Evolutionary conservation across 2,797 vertebrate species (phyloP).

Genomic region (Gastrophryne carolinensis): DNA sequence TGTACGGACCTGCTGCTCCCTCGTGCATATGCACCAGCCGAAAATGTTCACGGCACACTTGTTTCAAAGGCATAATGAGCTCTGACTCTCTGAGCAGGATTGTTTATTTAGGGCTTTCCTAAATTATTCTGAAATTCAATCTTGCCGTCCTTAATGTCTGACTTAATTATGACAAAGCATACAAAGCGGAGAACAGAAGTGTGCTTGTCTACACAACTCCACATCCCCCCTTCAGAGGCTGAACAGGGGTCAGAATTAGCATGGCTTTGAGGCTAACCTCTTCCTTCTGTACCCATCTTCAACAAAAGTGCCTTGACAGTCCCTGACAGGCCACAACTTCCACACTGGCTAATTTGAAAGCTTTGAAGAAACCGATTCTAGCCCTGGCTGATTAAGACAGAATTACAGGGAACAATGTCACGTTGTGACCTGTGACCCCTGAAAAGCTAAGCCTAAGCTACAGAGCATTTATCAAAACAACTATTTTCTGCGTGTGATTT

Average conservation of each 20-base stretch:
- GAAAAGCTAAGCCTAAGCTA: background rate
- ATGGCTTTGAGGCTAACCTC: slow-evolving; percentile 36
- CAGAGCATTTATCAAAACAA: background rate
- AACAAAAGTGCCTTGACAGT: slow-evolving; percentile 2
- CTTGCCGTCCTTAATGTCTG: slow-evolving; percentile 12
- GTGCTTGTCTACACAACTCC: background rate
- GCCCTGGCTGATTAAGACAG: slow-evolving; percentile 22
- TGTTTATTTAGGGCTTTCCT: background rate
- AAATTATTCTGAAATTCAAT: slow-evolving; percentile 29
- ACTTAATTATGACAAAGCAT: slow-evolving; percentile 35
- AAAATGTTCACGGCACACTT: background rate
- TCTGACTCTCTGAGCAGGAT: background rate
- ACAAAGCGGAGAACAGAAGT: background rate
- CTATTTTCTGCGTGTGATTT: slow-evolving; percentile 4
- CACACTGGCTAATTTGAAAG: slow-evolving; percentile 27
- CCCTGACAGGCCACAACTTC: slow-evolving; percentile 15
- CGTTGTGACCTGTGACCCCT: slow-evolving; percentile 1
- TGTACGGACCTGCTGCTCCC: background rate
- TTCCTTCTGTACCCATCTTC: background rate
- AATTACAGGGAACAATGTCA: slow-evolving; percentile 22
- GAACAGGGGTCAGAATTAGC: slow-evolving; percentile 31
- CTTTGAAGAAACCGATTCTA: slow-evolving; percentile 4
- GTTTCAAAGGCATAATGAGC: background rate
- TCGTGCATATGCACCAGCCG: background rate
- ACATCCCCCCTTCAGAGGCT: background rate